Evolutionary conservation across 2,113 vertebrate species (phyloP).

Genomic region (Lipophrys pholis): DNA sequence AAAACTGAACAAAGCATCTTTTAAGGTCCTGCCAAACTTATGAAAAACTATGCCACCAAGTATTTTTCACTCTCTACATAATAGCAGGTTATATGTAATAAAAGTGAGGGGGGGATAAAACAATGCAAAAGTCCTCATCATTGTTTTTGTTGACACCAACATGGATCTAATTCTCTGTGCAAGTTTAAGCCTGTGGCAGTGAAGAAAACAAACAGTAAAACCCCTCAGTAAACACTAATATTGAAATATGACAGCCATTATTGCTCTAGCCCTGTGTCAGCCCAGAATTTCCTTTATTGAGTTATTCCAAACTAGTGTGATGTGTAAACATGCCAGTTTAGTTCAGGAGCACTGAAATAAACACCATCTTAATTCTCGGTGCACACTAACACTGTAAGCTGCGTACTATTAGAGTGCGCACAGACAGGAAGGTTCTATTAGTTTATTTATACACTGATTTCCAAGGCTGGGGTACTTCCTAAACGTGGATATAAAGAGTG

Average conservation of each 20-base stretch:
- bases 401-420: not conserved
- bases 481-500: no score
- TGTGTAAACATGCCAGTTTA: not conserved
- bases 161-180: slow-evolving; percentile 4
- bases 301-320: not conserved
- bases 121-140: slow-evolving; percentile 22
- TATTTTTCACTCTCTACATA: slow-evolving; percentile 28
- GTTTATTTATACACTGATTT: no score
- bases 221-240: not conserved
- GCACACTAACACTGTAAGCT: not conserved
- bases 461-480: no score
- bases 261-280: not conserved
- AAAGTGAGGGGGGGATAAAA: slow-evolving; percentile 16
- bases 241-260: slow-evolving; percentile 2
- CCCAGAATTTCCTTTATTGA: not conserved
- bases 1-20: no score
- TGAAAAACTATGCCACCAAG: not conserved
- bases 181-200: slow-evolving; percentile 2
- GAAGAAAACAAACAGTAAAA: slow-evolving; percentile 31
- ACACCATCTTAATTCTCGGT: not conserved
- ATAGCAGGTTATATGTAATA: slow-evolving; percentile 22
- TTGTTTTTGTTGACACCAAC: slow-evolving; percentile 41
- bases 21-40: no score
- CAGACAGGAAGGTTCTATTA: no score
- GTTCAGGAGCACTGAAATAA: not conserved